These are phyloP conservation scores for Varanus salvator DNA, from an alignment of 2,113 vertebrate species.

Conservation along the genomic window DNA sequence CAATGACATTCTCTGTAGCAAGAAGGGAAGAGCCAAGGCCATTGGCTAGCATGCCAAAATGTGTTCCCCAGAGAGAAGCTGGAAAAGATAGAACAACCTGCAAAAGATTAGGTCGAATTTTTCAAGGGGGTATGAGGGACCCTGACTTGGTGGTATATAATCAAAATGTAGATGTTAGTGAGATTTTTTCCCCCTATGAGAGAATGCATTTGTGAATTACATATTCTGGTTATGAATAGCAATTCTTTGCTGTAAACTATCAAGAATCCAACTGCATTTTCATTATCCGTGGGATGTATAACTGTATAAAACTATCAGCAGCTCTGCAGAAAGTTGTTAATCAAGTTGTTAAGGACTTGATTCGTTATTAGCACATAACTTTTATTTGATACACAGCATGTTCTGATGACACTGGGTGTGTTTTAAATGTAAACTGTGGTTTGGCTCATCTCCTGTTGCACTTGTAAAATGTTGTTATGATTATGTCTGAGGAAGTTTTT, in stretches of 20 bases:
- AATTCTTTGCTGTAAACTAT: constrained; percentile 19
- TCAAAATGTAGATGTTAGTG: constrained; percentile 52
- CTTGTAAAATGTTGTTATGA: not conserved
- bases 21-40: constrained; percentile 55
- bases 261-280: constrained; percentile 4
- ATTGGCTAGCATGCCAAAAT: constrained; percentile 52
- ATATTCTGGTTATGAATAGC: fast-evolving
- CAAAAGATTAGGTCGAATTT: constrained; percentile 69
- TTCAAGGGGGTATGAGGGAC: constrained; percentile 58
- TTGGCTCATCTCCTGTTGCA: constrained; percentile 6
- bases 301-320: constrained; percentile 36
- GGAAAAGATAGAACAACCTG: constrained; percentile 71
- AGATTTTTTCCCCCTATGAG: constrained; percentile 33
- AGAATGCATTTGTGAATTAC: not conserved
- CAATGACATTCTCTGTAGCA: constrained; percentile 63
- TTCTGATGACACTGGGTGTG: constrained; percentile 63
- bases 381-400: constrained; percentile 60
- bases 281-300: constrained; percentile 16
- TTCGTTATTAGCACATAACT: constrained; percentile 63
- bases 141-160: constrained; percentile 57
- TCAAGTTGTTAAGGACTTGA: constrained; percentile 2
- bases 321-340: constrained; percentile 59
- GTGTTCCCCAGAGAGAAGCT: constrained; percentile 55
- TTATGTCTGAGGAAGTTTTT: fast-evolving
- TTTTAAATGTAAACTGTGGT: constrained; percentile 54